These are phyloP conservation scores for Aldabrachelys gigantea DNA, from an alignment of 2,113 vertebrate species.

Conservation along the genomic window DNA sequence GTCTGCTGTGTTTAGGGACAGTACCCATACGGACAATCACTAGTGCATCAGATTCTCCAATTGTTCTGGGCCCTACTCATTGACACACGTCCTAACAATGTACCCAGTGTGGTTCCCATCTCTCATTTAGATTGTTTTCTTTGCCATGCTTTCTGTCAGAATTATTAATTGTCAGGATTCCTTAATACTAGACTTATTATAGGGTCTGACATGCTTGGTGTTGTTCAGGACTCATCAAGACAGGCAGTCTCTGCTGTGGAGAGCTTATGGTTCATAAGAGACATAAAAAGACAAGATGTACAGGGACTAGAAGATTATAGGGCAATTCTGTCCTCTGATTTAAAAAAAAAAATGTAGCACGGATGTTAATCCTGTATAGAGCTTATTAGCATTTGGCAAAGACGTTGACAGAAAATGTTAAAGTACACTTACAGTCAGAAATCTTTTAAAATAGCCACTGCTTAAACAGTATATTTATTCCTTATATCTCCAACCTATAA, in stretches of 20 bases:
- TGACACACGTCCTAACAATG: too few relatives aligned
- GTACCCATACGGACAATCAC: neutral
- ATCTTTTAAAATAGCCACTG: neutral
- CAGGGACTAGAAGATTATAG: neutral
- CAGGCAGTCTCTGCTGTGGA: neutral
- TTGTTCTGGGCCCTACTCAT: neutral
- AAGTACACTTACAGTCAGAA: neutral
- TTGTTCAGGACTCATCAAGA: neutral
- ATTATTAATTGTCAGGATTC: neutral
- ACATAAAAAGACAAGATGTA: neutral
- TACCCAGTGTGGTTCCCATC: too few relatives aligned
- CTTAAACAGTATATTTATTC: neutral
- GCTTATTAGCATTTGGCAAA: constrained; percentile 23
- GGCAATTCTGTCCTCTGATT: accelerated
- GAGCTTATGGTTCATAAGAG: neutral
- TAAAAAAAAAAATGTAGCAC: neutral
- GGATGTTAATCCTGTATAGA: neutral
- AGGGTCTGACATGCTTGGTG: neutral
- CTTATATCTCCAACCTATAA: neutral
- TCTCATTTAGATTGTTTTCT: neutral
- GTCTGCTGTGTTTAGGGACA: neutral
- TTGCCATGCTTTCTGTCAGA: neutral
- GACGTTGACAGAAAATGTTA: constrained; percentile 4
- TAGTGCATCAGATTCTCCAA: neutral
- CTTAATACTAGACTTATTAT: neutral